Evolutionary conservation across 2,797 vertebrate species (phyloP).

Genomic region (Carapus acus): DNA sequence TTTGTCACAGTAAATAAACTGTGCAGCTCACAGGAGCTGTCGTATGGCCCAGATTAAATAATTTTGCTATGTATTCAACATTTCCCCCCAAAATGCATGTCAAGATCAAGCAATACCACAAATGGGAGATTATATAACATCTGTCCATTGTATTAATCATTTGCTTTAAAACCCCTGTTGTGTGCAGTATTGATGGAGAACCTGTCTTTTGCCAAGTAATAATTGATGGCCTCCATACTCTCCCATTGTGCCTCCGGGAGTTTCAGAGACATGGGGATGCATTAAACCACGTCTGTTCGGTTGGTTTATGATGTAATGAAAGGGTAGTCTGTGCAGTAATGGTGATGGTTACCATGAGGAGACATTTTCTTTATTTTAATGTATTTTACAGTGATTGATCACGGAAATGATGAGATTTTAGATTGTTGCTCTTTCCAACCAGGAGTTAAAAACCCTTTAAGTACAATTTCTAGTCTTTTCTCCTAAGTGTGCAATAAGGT

Average conservation of each 20-base stretch:
- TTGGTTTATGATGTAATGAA: conserved; percentile 30
- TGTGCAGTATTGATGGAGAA: conserved; percentile 46
- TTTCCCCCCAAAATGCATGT: conserved; percentile 17
- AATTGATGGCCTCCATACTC: conserved; percentile 52
- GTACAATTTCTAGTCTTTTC: background rate
- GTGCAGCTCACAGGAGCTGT: conserved; percentile 27
- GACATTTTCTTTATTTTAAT: conserved; percentile 5
- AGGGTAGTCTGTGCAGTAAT: conserved; percentile 13
- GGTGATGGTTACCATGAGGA: background rate
- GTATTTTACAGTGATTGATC: conserved; percentile 4
- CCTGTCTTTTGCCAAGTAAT: conserved; percentile 53
- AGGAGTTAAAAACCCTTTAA: background rate
- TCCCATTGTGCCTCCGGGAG: conserved; percentile 42
- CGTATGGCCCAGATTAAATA: background rate
- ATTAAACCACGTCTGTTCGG: conserved; percentile 33
- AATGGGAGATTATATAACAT: conserved; percentile 50
- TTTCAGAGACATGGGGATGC: conserved; percentile 32
- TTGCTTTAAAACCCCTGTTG: conserved; percentile 46
- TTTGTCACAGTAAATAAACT: conserved; percentile 48
- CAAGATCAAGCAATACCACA: conserved; percentile 17
- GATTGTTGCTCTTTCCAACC: background rate
- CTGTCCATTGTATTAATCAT: conserved; percentile 58
- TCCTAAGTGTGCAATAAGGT: no score
- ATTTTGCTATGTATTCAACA: conserved; percentile 21
- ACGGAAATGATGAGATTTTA: background rate